phyloP scores from a whole-genome alignment of 1,140 invertebrate species.

The Heliconius hewitsoni region DNA sequence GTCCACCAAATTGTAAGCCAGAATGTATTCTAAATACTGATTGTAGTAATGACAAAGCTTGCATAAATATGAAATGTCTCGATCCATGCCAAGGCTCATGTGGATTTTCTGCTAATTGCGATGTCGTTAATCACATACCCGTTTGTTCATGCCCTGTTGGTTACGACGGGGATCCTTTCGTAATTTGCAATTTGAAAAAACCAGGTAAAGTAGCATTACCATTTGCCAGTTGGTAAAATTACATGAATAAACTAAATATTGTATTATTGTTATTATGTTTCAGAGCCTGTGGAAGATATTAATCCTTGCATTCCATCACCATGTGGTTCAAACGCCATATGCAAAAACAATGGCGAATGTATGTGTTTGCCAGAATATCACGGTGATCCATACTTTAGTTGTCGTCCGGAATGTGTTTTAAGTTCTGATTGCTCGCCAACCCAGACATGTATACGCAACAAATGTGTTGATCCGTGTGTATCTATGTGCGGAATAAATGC shows the following conservation, averaged over 20 bases:
- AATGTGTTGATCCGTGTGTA: slow-evolving; percentile 88
- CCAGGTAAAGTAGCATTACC: slow-evolving; percentile 71
- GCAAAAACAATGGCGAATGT: slow-evolving; percentile 84
- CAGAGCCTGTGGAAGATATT: slow-evolving; percentile 64
- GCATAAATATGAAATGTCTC: slow-evolving; percentile 91
- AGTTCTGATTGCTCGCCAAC: slow-evolving; percentile 85
- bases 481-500: slow-evolving; percentile 86
- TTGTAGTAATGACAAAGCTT: slow-evolving; percentile 89
- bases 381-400: slow-evolving; percentile 82
- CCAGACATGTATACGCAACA: slow-evolving; percentile 86
- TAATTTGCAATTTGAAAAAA: slow-evolving; percentile 76
- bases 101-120: slow-evolving; percentile 89
- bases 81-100: slow-evolving; percentile 93
- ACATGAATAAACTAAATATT: not conserved
- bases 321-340: slow-evolving; percentile 85
- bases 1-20: slow-evolving; percentile 87
- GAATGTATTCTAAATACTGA: slow-evolving; percentile 91
- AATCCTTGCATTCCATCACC: slow-evolving; percentile 86
- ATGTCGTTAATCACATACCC: slow-evolving; percentile 90
- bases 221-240: not conserved
- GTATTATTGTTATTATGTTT: too few species aligned
- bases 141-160: slow-evolving; percentile 88
- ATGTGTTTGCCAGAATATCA: slow-evolving; percentile 87
- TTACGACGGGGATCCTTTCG: slow-evolving; percentile 89
- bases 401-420: slow-evolving; percentile 86